Percentiles rank a stretch among this genome's conserved stretches.
phyloP scores from a whole-genome alignment of 2,113 vertebrate genomes.

The Mirza zaza region DNA sequence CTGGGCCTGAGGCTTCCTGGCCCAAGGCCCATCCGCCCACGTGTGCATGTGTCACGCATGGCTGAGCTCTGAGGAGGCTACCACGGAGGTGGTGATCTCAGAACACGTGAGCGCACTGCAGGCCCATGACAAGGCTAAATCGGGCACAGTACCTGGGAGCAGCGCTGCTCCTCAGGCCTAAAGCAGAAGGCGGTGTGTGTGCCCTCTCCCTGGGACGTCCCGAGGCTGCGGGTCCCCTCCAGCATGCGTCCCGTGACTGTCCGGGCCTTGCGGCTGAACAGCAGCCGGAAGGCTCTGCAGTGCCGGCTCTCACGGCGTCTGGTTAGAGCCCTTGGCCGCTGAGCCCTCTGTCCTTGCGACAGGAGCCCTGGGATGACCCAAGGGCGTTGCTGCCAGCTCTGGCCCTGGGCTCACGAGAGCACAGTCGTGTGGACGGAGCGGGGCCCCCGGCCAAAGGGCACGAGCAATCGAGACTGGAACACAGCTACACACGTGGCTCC shows the following conservation, averaged over 20 bases:
- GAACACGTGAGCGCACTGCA: fast-evolving
- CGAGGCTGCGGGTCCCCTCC: not conserved
- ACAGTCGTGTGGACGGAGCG: not conserved
- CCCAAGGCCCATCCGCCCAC: not conserved
- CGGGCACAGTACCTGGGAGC: fast-evolving
- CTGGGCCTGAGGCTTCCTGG: not conserved
- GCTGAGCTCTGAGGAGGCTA: not conserved
- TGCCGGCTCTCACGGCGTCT: not conserved
- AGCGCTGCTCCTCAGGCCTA: not conserved
- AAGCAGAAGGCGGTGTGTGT: not conserved
- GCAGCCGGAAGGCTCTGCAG: not conserved
- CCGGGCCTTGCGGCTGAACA: not conserved
- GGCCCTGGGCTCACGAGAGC: not conserved
- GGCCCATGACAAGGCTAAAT: not conserved
- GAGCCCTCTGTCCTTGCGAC: not conserved
- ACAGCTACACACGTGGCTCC: not conserved
- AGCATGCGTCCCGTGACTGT: not conserved
- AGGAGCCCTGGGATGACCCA: not conserved
- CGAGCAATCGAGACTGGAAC: fast-evolving
- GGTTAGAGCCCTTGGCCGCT: not conserved
- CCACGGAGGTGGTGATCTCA: not conserved
- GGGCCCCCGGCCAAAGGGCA: not conserved
- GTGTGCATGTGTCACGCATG: not conserved
- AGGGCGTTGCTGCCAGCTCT: not conserved
- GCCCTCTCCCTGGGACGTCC: not conserved